Conservation (phyloP, 30 jellyfish, hydroid and myxozoan genomes). For the Catostylus mosaicus region DNA sequence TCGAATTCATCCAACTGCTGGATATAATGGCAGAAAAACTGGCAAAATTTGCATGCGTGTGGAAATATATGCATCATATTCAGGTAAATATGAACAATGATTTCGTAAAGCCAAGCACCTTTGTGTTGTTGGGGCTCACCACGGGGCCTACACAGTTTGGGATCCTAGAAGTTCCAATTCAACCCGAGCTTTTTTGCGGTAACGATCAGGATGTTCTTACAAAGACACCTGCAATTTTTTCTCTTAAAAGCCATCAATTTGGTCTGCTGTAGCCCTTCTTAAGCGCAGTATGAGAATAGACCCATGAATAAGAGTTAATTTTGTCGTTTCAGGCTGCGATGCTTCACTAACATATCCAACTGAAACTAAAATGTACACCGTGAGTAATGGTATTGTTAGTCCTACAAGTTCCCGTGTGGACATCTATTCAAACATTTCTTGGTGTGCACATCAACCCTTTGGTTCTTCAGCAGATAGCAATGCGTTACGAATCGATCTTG, state of each 20-base stretch:
- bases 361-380: neutral
- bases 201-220: too few relatives aligned
- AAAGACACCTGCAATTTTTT: too few relatives aligned
- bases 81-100: too few relatives aligned
- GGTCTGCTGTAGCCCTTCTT: too few relatives aligned
- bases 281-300: too few relatives aligned
- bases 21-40: neutral
- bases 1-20: conserved; percentile 27
- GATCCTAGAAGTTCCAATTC: too few relatives aligned
- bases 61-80: conserved; percentile 32
- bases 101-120: too few relatives aligned
- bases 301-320: too few relatives aligned
- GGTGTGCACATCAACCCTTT: conserved; percentile 1
- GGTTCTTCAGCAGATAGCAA: conserved; percentile 1
- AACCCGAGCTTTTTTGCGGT: too few relatives aligned
- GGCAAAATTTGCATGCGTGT: conserved; percentile 42
- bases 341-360: neutral
- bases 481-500: conserved; percentile 33
- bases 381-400: neutral
- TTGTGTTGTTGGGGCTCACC: too few relatives aligned
- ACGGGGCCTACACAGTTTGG: too few relatives aligned
- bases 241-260: too few relatives aligned
- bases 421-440: conserved; percentile 2
- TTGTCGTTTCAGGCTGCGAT: neutral
- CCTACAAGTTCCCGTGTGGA: neutral